These are phyloP conservation scores for Thalassophryne amazonica DNA, from an alignment of 2,797 vertebrate genomes.

Conservation along the genomic window DNA sequence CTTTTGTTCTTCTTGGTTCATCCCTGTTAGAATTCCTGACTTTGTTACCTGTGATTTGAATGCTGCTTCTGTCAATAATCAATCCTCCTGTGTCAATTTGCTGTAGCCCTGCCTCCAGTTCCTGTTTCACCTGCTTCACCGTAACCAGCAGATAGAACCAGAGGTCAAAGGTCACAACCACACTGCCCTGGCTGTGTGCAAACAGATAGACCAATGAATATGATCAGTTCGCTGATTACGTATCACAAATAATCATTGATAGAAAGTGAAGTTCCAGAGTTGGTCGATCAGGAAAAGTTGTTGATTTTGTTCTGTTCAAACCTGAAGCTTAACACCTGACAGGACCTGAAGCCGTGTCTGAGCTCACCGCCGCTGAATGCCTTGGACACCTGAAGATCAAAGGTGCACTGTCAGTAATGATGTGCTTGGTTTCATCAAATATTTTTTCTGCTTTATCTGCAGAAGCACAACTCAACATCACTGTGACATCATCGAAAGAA, in stretches of 20 bases:
- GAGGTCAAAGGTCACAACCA: slow-evolving; percentile 67
- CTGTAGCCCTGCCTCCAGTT: slow-evolving; percentile 57
- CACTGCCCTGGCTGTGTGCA: slow-evolving; percentile 65
- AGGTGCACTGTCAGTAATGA: slow-evolving; percentile 7
- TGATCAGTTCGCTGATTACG: too few species aligned
- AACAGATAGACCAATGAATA: background rate
- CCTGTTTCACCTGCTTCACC: slow-evolving; percentile 22
- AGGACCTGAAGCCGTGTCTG: slow-evolving; percentile 37
- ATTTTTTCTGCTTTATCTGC: too few species aligned
- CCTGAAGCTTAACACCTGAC: slow-evolving; percentile 69
- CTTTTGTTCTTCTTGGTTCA: too few species aligned
- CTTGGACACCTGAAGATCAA: slow-evolving; percentile 60
- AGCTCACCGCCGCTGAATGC: slow-evolving; percentile 45
- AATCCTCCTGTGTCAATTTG: slow-evolving; percentile 15
- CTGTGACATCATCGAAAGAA: too few species aligned
- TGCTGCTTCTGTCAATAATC: slow-evolving; percentile 57
- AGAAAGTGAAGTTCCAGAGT: background rate
- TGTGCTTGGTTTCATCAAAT: too few species aligned
- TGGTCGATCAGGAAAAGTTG: background rate
- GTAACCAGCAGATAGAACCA: slow-evolving; percentile 44
- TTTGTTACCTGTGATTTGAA: slow-evolving; percentile 62
- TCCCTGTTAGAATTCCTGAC: background rate
- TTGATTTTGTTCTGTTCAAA: slow-evolving; percentile 39
- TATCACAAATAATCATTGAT: background rate
- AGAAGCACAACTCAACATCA: too few species aligned